These are phyloP conservation scores for Gymnoscelis rufifasciata DNA, from an alignment of 2,888 invertebrate genomes.

Conservation along the genomic window DNA sequence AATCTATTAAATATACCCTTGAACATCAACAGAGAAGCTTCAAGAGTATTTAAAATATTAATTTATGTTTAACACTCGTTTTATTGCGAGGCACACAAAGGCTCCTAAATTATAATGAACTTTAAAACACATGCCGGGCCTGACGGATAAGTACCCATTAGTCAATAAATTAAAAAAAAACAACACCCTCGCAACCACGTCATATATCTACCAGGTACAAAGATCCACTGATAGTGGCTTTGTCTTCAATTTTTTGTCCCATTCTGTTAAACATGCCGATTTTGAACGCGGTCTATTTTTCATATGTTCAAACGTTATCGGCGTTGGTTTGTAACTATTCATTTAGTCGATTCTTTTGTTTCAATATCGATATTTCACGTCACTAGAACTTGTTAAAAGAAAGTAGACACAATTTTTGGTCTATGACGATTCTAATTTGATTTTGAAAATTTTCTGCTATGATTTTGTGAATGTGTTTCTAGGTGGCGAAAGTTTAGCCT, in stretches of 20 bases:
- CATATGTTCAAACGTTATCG: slow-evolving; percentile 40
- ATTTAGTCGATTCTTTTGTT: slow-evolving; percentile 36
- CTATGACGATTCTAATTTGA: no score
- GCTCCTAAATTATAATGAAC: slow-evolving; percentile 8
- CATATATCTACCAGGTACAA: slow-evolving; percentile 39
- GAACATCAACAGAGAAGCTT: no score
- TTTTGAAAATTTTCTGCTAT: no score
- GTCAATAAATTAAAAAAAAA: slow-evolving; percentile 18
- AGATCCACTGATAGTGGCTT: slow-evolving; percentile 49
- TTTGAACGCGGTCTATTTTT: slow-evolving; percentile 58
- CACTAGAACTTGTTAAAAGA: neutral
- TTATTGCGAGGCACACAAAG: neutral
- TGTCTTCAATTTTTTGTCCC: slow-evolving; percentile 50
- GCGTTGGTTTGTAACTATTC: slow-evolving; percentile 46
- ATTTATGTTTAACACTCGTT: neutral
- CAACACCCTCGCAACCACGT: slow-evolving; percentile 19
- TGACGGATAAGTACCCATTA: slow-evolving; percentile 11
- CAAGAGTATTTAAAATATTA: no score
- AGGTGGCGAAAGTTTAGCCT: no score
- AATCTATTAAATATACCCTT: no score
- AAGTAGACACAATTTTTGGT: no score
- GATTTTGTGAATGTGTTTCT: no score
- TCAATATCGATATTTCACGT: slow-evolving; percentile 4
- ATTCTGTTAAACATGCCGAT: slow-evolving; percentile 53
- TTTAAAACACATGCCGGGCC: slow-evolving; percentile 7